Conservation (phyloP, 2,797 vertebrate genomes). For the Ctenopoma kingsleyae region DNA sequence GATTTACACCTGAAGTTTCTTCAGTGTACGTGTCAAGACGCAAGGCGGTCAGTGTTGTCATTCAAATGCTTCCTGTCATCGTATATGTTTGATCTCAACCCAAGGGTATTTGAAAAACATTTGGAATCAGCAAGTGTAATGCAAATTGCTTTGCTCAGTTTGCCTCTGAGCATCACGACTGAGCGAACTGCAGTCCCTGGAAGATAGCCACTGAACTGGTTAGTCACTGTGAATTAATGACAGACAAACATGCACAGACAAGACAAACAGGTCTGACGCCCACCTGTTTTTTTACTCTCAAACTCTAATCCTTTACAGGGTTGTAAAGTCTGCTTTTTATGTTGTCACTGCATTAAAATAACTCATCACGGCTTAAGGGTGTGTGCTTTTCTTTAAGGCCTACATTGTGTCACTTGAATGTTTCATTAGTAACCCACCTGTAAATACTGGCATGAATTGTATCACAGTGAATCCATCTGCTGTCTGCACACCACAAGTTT, state of each 20-base stretch:
- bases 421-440: conserved; percentile 42
- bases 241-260: conserved; percentile 54
- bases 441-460: conserved; percentile 32
- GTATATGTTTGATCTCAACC: conserved; percentile 28
- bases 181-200: conserved; percentile 36
- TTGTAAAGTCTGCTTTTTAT: conserved; percentile 28
- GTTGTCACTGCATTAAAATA: conserved; percentile 42
- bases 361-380: conserved; percentile 28
- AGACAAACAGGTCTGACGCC: conserved; percentile 56
- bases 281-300: conserved; percentile 52
- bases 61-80: conserved; percentile 40
- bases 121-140: conserved; percentile 52
- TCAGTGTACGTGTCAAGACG: conserved; percentile 19
- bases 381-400: conserved; percentile 24
- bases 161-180: conserved; percentile 37
- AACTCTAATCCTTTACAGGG: conserved; percentile 40
- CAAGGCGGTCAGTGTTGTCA: background rate
- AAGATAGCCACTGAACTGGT: conserved; percentile 63
- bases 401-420: conserved; percentile 28
- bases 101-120: conserved; percentile 54
- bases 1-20: conserved; percentile 15
- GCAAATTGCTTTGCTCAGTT: conserved; percentile 48
- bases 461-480: conserved; percentile 15
- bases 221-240: conserved; percentile 59
- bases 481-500: conserved; percentile 46